Percentiles rank a stretch among this genome's conserved stretches.
These are phyloP conservation scores for Chloropsis hardwickii DNA, from an alignment of 2,113 vertebrate species.

Conservation along the genomic window DNA sequence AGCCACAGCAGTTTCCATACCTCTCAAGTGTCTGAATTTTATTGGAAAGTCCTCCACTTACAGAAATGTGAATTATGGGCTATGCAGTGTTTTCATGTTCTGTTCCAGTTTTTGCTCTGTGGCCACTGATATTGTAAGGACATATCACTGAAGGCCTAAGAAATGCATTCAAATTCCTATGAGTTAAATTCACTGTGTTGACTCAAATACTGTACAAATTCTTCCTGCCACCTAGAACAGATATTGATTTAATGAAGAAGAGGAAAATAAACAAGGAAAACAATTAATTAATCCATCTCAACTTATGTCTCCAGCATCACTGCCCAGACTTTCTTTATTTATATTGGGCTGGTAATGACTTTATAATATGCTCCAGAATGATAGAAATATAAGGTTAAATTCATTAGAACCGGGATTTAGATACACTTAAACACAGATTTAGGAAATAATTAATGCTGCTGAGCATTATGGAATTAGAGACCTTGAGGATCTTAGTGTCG, in stretches of 20 bases:
- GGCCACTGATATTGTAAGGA: background rate
- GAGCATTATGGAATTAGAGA: background rate
- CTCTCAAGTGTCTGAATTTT: constrained; percentile 10
- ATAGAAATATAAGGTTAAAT: background rate
- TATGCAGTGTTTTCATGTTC: background rate
- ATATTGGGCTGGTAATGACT: background rate
- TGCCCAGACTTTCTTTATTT: background rate
- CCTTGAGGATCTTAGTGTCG: background rate
- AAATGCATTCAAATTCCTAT: background rate
- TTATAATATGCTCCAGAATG: background rate
- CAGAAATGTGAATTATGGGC: constrained; percentile 10
- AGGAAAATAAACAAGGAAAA: background rate
- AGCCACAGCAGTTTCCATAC: background rate
- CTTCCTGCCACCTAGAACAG: background rate
- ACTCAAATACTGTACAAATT: background rate
- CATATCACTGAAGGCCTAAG: background rate
- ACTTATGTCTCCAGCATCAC: background rate
- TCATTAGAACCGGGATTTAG: background rate
- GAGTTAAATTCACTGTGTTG: background rate
- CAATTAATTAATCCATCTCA: background rate
- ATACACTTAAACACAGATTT: background rate
- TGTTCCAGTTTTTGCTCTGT: background rate
- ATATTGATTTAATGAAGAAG: background rate
- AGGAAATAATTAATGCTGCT: background rate
- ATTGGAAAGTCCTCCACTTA: constrained; percentile 22